phyloP scores from a whole-genome alignment of 2,113 vertebrate genomes.

The Pao palembangensis region DNA sequence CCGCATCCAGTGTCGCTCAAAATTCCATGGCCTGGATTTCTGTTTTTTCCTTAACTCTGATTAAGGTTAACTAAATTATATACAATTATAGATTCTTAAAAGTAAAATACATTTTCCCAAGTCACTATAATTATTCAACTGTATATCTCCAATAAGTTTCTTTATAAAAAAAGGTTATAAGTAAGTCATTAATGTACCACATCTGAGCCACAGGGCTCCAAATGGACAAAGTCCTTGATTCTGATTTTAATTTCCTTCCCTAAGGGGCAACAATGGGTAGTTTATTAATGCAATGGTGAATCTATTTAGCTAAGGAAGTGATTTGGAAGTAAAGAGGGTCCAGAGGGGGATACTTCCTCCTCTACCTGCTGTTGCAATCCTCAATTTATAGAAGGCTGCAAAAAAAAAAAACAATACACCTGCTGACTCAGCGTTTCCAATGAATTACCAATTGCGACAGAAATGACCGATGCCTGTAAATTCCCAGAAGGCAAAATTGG shows the following conservation, averaged over 20 bases:
- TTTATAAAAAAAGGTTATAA: no score
- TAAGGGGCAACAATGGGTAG: background rate
- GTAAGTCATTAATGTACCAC: no score
- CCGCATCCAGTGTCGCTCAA: no score
- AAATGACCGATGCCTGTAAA: conserved; percentile 5
- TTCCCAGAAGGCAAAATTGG: conserved; percentile 3
- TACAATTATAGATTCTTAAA: no score
- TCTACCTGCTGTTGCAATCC: conserved; percentile 3
- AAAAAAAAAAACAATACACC: conserved; percentile 3
- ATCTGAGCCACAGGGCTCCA: background rate
- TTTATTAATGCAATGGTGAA: conserved; percentile 12
- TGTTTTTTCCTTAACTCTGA: no score
- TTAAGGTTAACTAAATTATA: no score
- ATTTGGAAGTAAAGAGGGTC: conserved; percentile 15
- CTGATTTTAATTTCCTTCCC: background rate
- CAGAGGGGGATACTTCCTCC: conserved; percentile 2
- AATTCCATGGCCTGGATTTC: no score
- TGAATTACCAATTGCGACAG: conserved; percentile 1
- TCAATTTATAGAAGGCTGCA: background rate
- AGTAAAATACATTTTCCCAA: no score
- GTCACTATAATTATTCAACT: no score
- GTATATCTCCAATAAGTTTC: no score
- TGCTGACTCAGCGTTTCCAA: conserved; percentile 9
- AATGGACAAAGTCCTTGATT: background rate
- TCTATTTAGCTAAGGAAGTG: conserved; percentile 1